Conservation (phyloP, 2,113 vertebrate genomes). For the Alethe castanea region DNA sequence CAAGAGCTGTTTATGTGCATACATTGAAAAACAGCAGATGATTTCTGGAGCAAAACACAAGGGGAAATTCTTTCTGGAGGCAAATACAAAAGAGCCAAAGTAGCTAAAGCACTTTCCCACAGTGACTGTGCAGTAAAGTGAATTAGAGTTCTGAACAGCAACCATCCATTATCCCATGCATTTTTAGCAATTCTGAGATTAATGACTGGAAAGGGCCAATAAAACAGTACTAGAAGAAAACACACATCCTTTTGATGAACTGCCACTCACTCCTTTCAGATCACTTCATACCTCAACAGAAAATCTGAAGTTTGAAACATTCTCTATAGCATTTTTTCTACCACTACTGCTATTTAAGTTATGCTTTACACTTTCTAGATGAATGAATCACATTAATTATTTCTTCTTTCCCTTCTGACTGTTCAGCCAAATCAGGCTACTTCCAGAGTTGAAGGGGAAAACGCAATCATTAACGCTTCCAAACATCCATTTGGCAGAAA, state of each 20-base stretch:
- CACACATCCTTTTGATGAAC: constrained; percentile 9
- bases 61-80: neutral
- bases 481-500: constrained; percentile 33
- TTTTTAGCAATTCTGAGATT: neutral
- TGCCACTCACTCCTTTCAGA: neutral
- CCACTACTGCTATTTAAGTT: neutral
- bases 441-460: constrained; percentile 45
- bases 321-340: neutral
- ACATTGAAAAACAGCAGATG: constrained; percentile 22
- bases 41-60: constrained; percentile 17
- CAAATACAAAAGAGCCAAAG: neutral
- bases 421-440: constrained; percentile 48
- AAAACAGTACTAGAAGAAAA: neutral
- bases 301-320: neutral
- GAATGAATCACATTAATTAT: constrained; percentile 31
- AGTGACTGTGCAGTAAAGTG: neutral
- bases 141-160: neutral
- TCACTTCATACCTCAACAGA: neutral
- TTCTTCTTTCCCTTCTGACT: constrained; percentile 23
- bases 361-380: constrained; percentile 22
- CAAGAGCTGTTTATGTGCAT: neutral
- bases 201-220: neutral
- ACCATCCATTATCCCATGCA: neutral
- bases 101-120: neutral
- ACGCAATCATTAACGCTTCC: constrained; percentile 35